Base-by-base conservation (phyloP, 1,140 invertebrate genomes). In the Periplaneta americana region DNA sequence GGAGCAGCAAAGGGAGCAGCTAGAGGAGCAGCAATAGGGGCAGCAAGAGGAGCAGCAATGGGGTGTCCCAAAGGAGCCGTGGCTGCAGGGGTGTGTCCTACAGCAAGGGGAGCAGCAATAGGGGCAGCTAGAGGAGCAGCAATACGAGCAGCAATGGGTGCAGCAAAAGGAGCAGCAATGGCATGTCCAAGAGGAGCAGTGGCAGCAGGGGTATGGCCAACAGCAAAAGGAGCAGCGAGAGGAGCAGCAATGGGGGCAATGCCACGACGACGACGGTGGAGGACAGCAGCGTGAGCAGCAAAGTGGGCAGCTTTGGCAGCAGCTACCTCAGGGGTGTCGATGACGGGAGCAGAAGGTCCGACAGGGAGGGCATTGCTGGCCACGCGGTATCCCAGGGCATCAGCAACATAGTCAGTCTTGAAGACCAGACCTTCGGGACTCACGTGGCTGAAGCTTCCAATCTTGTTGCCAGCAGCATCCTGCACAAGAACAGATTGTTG, bases 401-500 rank as follows among this genome's bases (percentile, higher is more conserved):
- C 88, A 83, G 89, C 89, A 37, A 88, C 86, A 84, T 89, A 90
- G 84, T 91, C 88, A 84, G 89, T 88, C 77, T 88, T 87, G 83
- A 91, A 88, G 33, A 91, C 86, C 83, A 85, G 85, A n/a, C 89
- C 89, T 37, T 91, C 85, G 84, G 91, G 90, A 79, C 90, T 89
- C 76, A 89, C 89, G 84, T 91, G 91, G 75, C 89, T 89, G 87
- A 90, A 91, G 84, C 87, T 88, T 83, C 91, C 91, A 82, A 90
- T 88, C 82, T 91, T 87, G 86, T 90, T 89, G 83, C 91, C 91
- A 82, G 88, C 87, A 48, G 87, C 89, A 84, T 91, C 91, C 86
- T 86, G 82, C 15, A 82, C 79, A 34, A 11, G 32, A 11, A 22
- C 39, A 18, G 32, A 75, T 4, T 35, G n/a, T n/a, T n/a, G n/a